Evolutionary conservation across 2,888 invertebrate genomes (phyloP).

Genomic region (Tinea trinotella): DNA sequence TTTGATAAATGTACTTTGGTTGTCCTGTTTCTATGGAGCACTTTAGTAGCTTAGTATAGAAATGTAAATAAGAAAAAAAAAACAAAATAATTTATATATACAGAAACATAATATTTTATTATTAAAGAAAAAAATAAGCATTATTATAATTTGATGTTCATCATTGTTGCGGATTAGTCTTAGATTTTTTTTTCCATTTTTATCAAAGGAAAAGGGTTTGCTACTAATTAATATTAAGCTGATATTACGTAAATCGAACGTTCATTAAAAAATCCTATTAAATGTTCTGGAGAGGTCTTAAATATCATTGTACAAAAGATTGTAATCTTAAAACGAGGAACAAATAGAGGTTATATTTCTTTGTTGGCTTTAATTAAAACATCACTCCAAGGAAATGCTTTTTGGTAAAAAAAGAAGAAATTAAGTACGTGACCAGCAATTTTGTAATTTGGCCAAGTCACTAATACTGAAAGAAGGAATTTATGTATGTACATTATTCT

Average conservation of each 20-base stretch:
- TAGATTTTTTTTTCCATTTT: too few species aligned
- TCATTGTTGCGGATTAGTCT: too few species aligned
- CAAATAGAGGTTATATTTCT: conserved; percentile 1
- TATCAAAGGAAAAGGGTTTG: neutral
- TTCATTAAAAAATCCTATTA: conserved; percentile 14
- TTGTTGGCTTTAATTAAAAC: conserved; percentile 6
- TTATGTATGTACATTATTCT: too few species aligned
- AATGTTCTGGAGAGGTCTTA: neutral
- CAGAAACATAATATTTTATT: too few species aligned
- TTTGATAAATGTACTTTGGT: too few species aligned
- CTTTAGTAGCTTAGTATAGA: too few species aligned
- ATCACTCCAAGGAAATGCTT: conserved; percentile 14
- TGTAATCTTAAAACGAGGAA: neutral
- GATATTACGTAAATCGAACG: neutral
- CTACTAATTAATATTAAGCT: neutral
- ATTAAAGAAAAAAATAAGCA: too few species aligned
- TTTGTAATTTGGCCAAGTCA: conserved; percentile 15
- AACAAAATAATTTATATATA: too few species aligned
- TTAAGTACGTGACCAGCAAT: conserved; percentile 16
- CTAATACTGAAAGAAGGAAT: too few species aligned
- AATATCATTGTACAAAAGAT: neutral
- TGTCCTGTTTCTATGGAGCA: too few species aligned
- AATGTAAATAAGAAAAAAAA: too few species aligned
- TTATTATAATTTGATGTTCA: too few species aligned
- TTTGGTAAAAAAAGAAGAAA: conserved; percentile 7